A percentile compares a stretch with the other conserved stretches of the same genome.
Conservation (phyloP, 2,888 invertebrate genomes). For the Thymelicus acteon region DNA sequence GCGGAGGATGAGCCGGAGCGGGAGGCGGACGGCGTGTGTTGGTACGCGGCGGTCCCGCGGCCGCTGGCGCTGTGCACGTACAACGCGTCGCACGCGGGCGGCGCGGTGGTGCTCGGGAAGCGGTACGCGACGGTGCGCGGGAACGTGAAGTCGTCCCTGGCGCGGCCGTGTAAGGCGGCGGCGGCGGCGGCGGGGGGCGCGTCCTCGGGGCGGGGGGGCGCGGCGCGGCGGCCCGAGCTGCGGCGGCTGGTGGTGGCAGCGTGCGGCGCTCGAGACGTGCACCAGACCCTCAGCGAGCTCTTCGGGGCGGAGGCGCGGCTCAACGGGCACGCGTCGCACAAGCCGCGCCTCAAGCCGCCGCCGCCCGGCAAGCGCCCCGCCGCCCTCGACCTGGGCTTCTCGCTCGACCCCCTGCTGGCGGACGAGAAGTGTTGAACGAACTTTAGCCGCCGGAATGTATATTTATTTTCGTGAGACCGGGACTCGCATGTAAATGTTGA, state of each 20-base stretch:
- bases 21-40: constrained; percentile 70
- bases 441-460: constrained; percentile 58
- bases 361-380: constrained; percentile 55
- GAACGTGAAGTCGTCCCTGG: constrained; percentile 77
- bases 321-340: constrained; percentile 65
- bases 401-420: constrained; percentile 76
- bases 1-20: constrained; percentile 62
- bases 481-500: constrained; percentile 70
- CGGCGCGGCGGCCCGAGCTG: constrained; percentile 71
- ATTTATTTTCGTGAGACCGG: constrained; percentile 80
- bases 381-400: constrained; percentile 74
- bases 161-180: constrained; percentile 68
- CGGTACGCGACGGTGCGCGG: constrained; percentile 78
- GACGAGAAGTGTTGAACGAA: constrained; percentile 76
- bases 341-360: constrained; percentile 52
- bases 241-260: constrained; percentile 75
- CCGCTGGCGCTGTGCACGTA: constrained; percentile 85
- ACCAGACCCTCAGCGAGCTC: constrained; percentile 64
- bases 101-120: constrained; percentile 82
- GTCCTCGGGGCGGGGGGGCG: constrained; percentile 25
- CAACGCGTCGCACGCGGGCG: constrained; percentile 84
- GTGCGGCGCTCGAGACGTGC: constrained; percentile 50
- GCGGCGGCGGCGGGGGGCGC: constrained; percentile 56
- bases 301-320: constrained; percentile 62
- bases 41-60: constrained; percentile 85